Conservation (phyloP, 2,888 invertebrate genomes). For the Eristalis pertinax region DNA sequence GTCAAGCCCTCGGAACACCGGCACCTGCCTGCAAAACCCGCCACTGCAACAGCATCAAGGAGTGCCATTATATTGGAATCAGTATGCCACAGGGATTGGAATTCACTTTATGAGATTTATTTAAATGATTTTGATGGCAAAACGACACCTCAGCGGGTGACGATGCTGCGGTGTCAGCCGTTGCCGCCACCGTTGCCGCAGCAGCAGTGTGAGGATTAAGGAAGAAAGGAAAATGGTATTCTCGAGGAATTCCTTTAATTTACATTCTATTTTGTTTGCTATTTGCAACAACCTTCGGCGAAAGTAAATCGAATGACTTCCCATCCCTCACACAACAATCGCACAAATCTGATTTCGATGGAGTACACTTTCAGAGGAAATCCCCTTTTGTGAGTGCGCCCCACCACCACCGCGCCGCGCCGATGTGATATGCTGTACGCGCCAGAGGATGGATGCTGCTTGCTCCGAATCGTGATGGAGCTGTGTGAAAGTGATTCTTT, state of each 20-base stretch:
- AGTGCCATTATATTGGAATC: slow-evolving; percentile 58
- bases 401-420: too few species aligned
- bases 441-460: not conserved
- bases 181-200: not conserved
- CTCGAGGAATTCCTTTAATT: not conserved
- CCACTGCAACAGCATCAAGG: slow-evolving; percentile 18
- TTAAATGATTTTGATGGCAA: slow-evolving; percentile 62
- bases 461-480: not conserved
- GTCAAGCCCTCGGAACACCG: not conserved
- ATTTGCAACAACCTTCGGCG: not conserved
- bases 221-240: not conserved
- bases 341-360: slow-evolving; percentile 47
- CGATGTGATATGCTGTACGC: not conserved
- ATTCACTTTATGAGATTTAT: slow-evolving; percentile 58
- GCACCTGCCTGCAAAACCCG: slow-evolving; percentile 34
- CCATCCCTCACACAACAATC: slow-evolving; percentile 21
- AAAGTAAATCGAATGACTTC: slow-evolving; percentile 15
- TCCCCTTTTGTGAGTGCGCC: slow-evolving; percentile 22
- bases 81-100: slow-evolving; percentile 51
- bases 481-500: not conserved
- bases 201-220: not conserved
- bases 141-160: slow-evolving; percentile 50
- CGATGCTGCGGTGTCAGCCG: not conserved
- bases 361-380: slow-evolving; percentile 35
- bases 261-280: slow-evolving; percentile 18